Evolutionary conservation across 53 echinoderm and acorn worm species (phyloP), one percentile per base, ranked within the genome.

Genomic region (Actinopyga echinites): DNA sequence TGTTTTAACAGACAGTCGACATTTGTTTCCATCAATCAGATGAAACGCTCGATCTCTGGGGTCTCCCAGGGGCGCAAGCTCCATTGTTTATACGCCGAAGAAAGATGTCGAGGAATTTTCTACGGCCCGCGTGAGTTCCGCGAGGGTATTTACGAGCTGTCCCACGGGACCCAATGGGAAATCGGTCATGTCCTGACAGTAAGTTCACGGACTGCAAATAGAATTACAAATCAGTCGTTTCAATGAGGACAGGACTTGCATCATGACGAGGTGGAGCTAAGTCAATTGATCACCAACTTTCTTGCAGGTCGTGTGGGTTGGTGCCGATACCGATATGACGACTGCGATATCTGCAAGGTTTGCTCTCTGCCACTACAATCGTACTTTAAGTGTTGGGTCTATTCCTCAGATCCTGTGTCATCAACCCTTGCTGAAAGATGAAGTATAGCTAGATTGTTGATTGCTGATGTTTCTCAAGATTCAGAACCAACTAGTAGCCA

Each of bases 141-240:
- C 42, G 30, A 75, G 44, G 75, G 54, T 77, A 40, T 80, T 80
- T 80, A 60, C 81, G 37, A 40, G 58, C 56, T 19, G 58, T 59
- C 79, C 58, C 79, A 8, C 19, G 79, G 79, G 79, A 79, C 35
- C 36, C n/a, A 40, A 79, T 30, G 79, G 60, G 79, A 79, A 79
- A 79, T 79, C 79, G 57, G 79, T 79, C 79, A 79, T 58, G 79
- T 79, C 79, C 79, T 79, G 21, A 59, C 57, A 21, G 35, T 79
- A 57, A 79, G 79, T 58, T 79, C 79, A 79, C 79, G 31, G 79
- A 58, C 32, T 22, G 24, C 1, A 53, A 20, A 44, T 73, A 75
- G 28, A 49, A 24, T 42, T 26, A 53, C 30, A 23, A 8, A 75
- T 25, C 75, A 75, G 75, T 45, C 75, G 75, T 75, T 75, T 68